These are phyloP conservation scores for Eretmocerus hayati DNA, from an alignment of 2,888 invertebrate species.

Conservation along the genomic window DNA sequence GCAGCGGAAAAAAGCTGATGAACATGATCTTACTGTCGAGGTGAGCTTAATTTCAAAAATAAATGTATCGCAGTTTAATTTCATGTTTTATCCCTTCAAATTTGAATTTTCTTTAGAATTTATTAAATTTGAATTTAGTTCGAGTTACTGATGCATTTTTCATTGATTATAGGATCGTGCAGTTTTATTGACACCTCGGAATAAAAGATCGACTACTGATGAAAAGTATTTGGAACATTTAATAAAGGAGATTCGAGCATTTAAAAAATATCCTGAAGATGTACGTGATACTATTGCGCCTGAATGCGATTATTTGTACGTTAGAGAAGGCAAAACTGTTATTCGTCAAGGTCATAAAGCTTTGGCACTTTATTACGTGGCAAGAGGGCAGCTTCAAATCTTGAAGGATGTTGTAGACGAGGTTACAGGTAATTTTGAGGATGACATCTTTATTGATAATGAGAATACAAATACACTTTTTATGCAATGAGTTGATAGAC, in stretches of 20 bases:
- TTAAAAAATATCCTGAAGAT: constrained; percentile 45
- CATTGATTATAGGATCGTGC: constrained; percentile 35
- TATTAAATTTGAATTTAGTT: no score
- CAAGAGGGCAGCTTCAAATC: constrained; percentile 55
- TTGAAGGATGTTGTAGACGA: constrained; percentile 52
- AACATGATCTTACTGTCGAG: constrained; percentile 10
- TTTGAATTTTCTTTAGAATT: not conserved
- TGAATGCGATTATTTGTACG: constrained; percentile 57
- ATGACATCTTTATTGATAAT: not conserved
- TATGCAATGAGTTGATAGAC: no score
- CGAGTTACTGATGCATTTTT: no score
- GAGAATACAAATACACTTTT: no score
- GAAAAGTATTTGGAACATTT: constrained; percentile 28
- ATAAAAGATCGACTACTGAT: constrained; percentile 26
- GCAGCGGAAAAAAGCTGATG: constrained; percentile 23
- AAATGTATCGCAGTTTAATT: no score
- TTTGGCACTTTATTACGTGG: constrained; percentile 58
- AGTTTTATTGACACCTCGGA: constrained; percentile 26
- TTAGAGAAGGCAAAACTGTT: constrained; percentile 53
- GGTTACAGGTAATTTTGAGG: constrained; percentile 31
- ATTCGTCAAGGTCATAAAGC: constrained; percentile 58
- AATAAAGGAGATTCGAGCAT: constrained; percentile 31
- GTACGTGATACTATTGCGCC: constrained; percentile 57
- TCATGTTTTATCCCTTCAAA: not conserved
- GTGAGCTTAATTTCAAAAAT: constrained; percentile 10